A percentile compares a stretch with the other conserved stretches of the same genome.
Conservation (phyloP, 2,888 invertebrate genomes). For the Synanthedon andrenaeformis region DNA sequence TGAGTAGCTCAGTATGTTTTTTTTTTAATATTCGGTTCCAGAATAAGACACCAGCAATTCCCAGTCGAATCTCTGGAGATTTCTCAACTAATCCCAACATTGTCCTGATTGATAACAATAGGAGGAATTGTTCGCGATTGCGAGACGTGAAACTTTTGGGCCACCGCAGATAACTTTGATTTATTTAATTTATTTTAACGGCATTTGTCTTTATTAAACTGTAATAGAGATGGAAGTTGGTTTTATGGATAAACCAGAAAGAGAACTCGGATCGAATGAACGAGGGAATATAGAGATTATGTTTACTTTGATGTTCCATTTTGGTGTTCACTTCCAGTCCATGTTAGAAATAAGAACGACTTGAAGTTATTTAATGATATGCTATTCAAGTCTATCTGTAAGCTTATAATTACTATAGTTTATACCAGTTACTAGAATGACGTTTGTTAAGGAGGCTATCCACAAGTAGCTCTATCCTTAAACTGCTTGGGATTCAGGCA, state of each 20-base stretch:
- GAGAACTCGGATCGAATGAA: background rate
- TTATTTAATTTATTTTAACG: slow-evolving; percentile 4
- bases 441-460: no score
- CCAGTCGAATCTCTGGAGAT: slow-evolving; percentile 2
- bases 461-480: no score
- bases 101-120: slow-evolving; percentile 9
- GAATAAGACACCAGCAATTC: slow-evolving; percentile 1
- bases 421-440: no score
- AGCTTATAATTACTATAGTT: no score
- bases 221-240: background rate
- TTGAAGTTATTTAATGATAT: no score
- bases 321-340: no score
- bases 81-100: slow-evolving; percentile 5
- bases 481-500: no score
- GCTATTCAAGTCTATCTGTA: no score
- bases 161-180: slow-evolving; percentile 1
- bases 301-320: no score
- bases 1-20: no score
- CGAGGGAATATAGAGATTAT: background rate
- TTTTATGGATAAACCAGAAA: background rate
- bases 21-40: background rate
- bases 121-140: background rate
- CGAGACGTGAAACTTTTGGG: slow-evolving; percentile 1
- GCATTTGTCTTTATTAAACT: slow-evolving; percentile 1
- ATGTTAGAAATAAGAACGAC: no score